Conservation (phyloP, 1,140 invertebrate genomes). For the Aphelenchoides fujianensis region DNA sequence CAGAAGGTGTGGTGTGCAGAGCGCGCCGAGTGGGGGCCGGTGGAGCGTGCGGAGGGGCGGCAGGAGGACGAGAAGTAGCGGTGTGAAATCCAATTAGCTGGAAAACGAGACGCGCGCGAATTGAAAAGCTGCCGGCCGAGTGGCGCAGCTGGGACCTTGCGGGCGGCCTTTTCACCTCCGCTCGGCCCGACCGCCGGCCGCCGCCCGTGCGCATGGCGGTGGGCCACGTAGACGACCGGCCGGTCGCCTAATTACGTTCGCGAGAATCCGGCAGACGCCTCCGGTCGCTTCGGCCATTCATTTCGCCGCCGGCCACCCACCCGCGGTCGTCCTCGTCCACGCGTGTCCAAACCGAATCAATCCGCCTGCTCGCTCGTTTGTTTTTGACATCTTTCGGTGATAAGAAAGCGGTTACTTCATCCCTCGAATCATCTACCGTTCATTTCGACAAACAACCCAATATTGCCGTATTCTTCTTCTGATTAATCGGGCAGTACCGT, state of each 20-base stretch:
- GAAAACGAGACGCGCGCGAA: neutral
- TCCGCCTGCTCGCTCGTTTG: neutral
- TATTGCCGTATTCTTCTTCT: no score
- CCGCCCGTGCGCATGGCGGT: no score
- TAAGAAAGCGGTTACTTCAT: no score
- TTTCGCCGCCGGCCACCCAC: no score
- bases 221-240: no score
- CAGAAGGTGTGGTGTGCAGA: neutral
- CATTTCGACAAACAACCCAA: no score
- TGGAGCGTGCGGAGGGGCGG: neutral
- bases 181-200: no score
- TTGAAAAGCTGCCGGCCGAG: conserved; percentile 1
- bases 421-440: neutral
- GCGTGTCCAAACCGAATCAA: neutral
- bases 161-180: neutral
- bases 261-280: neutral
- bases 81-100: neutral
- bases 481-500: no score
- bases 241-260: neutral
- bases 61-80: no score
- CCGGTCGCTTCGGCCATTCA: neutral
- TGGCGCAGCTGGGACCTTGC: neutral
- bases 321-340: no score
- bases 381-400: no score
- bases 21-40: neutral